These are phyloP conservation scores for Tenualosa thibaudeaui DNA, from an alignment of 2,797 vertebrate species.

Conservation along the genomic window DNA sequence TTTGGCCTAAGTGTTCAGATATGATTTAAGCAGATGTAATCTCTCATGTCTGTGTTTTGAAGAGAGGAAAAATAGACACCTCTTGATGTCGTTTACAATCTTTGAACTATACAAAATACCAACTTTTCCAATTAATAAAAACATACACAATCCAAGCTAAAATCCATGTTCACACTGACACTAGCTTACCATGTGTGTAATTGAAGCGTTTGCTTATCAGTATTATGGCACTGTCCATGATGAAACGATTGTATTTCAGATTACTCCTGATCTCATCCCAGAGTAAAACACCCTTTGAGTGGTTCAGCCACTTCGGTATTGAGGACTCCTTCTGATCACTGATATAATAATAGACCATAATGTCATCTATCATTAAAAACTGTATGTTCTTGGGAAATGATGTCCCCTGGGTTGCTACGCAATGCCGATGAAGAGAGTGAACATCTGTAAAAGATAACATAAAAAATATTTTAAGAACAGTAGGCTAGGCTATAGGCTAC, in stretches of 20 bases:
- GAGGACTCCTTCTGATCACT: background rate
- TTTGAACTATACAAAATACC: too few relatives aligned
- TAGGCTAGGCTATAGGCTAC: too few relatives aligned
- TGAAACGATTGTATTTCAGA: conserved; percentile 28
- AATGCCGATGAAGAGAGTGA: conserved; percentile 31
- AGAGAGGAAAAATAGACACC: too few relatives aligned
- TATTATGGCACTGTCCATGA: conserved; percentile 32
- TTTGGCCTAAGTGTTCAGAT: too few relatives aligned
- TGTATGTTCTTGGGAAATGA: conserved; percentile 31
- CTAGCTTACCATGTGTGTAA: conserved; percentile 20
- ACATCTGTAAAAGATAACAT: background rate
- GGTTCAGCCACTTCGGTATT: conserved; percentile 34
- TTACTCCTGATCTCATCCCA: conserved; percentile 30
- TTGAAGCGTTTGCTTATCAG: conserved; percentile 32
- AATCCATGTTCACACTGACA: too few relatives aligned
- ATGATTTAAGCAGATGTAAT: too few relatives aligned
- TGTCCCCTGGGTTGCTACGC: conserved; percentile 25
- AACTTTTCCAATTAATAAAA: too few relatives aligned
- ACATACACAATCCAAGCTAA: too few relatives aligned
- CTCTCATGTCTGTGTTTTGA: too few relatives aligned
- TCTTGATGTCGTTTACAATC: too few relatives aligned
- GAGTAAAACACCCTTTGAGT: conserved; percentile 26
- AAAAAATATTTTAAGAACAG: background rate
- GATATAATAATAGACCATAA: conserved; percentile 31
- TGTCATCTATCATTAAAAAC: conserved; percentile 35